phyloP scores from a whole-genome alignment of 2,113 vertebrate species.

The Willisornis vidua region DNA sequence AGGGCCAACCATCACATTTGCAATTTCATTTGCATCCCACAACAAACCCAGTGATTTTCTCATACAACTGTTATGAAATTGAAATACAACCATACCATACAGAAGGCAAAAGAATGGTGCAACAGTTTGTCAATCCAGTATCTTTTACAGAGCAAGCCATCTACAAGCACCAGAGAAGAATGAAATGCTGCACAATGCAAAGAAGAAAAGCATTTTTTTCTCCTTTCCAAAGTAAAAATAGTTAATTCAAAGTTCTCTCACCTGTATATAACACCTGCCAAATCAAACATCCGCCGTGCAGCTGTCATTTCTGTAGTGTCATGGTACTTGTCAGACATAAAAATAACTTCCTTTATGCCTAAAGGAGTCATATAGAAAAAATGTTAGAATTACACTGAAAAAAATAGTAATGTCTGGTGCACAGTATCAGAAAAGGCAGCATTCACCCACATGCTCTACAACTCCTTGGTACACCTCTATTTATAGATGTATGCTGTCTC shows the following conservation, averaged over 20 bases:
- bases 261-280: slow-evolving; percentile 85
- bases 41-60: neutral
- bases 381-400: neutral
- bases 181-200: neutral
- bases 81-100: neutral
- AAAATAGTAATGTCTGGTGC: neutral
- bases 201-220: neutral
- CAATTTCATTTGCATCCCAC: neutral
- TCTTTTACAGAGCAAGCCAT: neutral
- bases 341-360: slow-evolving; percentile 94
- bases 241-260: slow-evolving; percentile 60
- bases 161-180: neutral
- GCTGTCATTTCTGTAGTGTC: slow-evolving; percentile 84
- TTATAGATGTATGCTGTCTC: neutral
- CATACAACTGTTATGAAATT: neutral
- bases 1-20: neutral
- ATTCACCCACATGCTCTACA: neutral
- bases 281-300: slow-evolving; percentile 83
- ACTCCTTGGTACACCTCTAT: neutral
- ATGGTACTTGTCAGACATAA: slow-evolving; percentile 94
- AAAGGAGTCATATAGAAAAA: neutral
- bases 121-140: neutral
- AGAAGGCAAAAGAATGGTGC: neutral
- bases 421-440: neutral
- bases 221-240: neutral